A percentile compares a stretch with the other conserved stretches of the same genome.
Evolutionary conservation across 2,888 invertebrate genomes (phyloP).

Genomic region (Podabrus alpinus): DNA sequence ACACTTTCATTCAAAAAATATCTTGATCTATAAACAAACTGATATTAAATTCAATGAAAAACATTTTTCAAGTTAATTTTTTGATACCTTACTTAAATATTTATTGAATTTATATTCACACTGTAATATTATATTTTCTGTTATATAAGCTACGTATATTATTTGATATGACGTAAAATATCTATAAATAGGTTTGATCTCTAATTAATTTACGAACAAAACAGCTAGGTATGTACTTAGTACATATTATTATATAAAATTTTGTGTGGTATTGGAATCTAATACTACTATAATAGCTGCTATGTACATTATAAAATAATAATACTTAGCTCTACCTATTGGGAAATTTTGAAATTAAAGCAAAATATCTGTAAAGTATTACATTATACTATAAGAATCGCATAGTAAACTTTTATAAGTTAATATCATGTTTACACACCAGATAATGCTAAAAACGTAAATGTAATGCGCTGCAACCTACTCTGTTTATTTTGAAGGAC

Average conservation of each 20-base stretch:
- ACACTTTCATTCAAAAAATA: too few species aligned
- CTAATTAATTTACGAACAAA: background rate
- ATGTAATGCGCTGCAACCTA: background rate
- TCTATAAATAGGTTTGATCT: background rate
- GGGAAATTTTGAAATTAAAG: background rate
- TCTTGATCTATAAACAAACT: too few species aligned
- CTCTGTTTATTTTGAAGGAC: background rate
- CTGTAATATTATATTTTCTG: background rate
- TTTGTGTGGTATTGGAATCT: background rate
- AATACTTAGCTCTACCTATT: background rate
- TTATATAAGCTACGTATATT: background rate
- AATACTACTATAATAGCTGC: too few species aligned
- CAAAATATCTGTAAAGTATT: background rate
- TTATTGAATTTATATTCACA: background rate
- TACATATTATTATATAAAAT: background rate
- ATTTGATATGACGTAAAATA: background rate
- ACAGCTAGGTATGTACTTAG: background rate
- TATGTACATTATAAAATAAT: background rate
- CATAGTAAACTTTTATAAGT: background rate
- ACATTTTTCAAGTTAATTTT: too few species aligned
- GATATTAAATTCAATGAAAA: too few species aligned
- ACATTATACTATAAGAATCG: background rate
- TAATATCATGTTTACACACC: background rate
- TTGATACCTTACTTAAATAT: background rate
- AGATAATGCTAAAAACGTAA: background rate